Conservation (phyloP, 2,113 vertebrate genomes). For the Bambusicola thoracicus region DNA sequence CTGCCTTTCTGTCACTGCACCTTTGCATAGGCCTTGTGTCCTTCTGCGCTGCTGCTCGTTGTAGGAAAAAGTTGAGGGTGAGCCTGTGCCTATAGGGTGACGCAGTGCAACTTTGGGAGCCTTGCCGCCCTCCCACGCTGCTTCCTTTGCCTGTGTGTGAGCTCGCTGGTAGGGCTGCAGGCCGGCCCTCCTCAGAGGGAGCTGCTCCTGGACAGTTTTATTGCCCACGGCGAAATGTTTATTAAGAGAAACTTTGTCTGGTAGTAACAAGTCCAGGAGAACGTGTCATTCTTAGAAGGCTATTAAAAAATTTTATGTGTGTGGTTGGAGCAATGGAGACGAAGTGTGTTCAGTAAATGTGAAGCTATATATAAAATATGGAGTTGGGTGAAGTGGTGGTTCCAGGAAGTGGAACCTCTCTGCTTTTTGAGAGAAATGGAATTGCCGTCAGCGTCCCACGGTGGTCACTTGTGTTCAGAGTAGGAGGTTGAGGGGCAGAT, state of each 20-base stretch:
- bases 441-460: not conserved
- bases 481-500: not conserved
- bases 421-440: not conserved
- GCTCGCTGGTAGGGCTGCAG: not conserved
- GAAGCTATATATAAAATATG: not conserved
- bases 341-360: not conserved
- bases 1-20: not conserved
- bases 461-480: not conserved
- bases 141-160: not conserved
- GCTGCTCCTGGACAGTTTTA: not conserved
- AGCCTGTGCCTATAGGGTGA: not conserved
- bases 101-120: not conserved
- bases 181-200: rapidly evolving
- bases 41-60: not conserved
- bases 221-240: not conserved
- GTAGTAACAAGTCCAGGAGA: not conserved
- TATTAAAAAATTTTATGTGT: not conserved
- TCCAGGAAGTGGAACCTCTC: not conserved
- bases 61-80: not conserved
- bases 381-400: not conserved
- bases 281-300: not conserved
- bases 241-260: not conserved
- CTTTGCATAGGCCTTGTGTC: rapidly evolving
- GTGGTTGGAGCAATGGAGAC: not conserved
- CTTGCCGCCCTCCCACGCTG: not conserved